Evolutionary conservation across 1,140 invertebrate genomes (phyloP).

Genomic region (Caenorhabditis tropicalis): DNA sequence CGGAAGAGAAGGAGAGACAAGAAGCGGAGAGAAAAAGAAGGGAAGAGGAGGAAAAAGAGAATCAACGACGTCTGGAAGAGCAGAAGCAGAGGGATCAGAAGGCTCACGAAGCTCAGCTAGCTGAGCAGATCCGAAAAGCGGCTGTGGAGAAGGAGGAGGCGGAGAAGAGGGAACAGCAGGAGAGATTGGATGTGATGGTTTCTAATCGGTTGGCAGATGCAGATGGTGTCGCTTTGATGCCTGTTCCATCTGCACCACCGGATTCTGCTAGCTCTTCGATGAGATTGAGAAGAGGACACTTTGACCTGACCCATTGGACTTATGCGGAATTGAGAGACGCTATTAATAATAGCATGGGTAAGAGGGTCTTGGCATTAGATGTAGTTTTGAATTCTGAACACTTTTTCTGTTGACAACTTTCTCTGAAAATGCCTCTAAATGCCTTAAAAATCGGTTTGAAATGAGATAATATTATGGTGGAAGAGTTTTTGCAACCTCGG

Average conservation of each 20-base stretch:
- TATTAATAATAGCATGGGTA: conserved; percentile 96
- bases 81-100: background rate
- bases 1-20: conserved; percentile 78
- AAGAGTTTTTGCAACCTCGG: too few species aligned
- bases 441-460: too few species aligned
- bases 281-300: conserved; percentile 76
- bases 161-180: conserved; percentile 76
- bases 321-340: conserved; percentile 94
- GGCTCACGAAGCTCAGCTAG: background rate
- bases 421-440: too few species aligned
- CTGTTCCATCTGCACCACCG: conserved; percentile 65
- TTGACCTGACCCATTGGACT: conserved; percentile 94
- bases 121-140: background rate
- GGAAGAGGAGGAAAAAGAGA: background rate
- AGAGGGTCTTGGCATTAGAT: conserved; percentile 71
- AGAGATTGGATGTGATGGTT: conserved; percentile 89
- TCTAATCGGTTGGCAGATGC: conserved; percentile 82
- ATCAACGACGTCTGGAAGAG: background rate
- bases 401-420: too few species aligned
- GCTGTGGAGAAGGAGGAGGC: conserved; percentile 74
- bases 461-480: too few species aligned
- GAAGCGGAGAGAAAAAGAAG: background rate
- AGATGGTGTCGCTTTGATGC: background rate
- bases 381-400: too few species aligned
- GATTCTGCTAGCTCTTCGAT: conserved; percentile 76